Evolutionary conservation across 2,888 invertebrate species (phyloP).

Genomic region (Hemithea aestivaria): DNA sequence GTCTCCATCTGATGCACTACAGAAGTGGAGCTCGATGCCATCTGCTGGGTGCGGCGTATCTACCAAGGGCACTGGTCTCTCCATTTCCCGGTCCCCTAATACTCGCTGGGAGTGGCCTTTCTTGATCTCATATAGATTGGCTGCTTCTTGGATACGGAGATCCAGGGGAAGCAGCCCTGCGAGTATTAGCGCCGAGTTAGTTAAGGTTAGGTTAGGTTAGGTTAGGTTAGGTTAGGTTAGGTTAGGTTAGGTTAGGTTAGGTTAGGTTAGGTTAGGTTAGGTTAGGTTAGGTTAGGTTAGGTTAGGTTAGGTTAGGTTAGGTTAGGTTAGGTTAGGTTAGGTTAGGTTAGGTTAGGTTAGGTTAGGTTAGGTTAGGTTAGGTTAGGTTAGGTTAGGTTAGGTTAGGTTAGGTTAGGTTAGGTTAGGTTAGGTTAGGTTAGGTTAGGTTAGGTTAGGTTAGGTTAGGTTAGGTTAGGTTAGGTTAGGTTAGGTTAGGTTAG

Average conservation of each 20-base stretch:
- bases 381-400: constrained; percentile 5
- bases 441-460: too few relatives aligned
- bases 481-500: too few relatives aligned
- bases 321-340: background rate
- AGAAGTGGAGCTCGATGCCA: background rate
- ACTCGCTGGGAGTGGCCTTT: background rate
- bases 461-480: too few relatives aligned
- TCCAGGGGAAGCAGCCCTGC: constrained; percentile 2
- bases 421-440: too few relatives aligned
- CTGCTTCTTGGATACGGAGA: background rate
- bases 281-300: background rate
- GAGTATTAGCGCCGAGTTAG: background rate
- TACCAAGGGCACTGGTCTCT: background rate
- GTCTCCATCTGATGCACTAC: too few relatives aligned
- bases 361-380: background rate
- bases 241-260: background rate
- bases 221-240: background rate
- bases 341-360: constrained; percentile 2
- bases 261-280: too few relatives aligned
- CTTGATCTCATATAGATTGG: background rate
- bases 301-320: background rate
- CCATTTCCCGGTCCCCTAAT: background rate
- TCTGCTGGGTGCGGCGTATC: background rate
- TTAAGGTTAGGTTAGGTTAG: background rate
- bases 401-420: constrained; percentile 5